Percentiles rank a stretch among this genome's conserved stretches.
phyloP scores from a whole-genome alignment of 2,113 vertebrate species.

The Lasiurus borealis region DNA sequence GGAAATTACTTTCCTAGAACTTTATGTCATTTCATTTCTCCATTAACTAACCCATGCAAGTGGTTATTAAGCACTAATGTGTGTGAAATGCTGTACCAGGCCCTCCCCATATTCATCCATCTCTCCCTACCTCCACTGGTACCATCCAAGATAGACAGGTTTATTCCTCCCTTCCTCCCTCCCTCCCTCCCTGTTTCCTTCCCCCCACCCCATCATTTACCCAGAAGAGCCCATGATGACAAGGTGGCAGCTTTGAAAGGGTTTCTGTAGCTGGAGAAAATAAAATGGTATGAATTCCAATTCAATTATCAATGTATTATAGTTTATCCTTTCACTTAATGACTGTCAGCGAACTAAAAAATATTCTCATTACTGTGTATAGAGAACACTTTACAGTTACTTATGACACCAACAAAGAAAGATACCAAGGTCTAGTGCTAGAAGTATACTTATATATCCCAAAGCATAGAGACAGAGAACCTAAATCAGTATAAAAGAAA shows the following conservation, averaged over 20 bases:
- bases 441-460: conserved; percentile 46
- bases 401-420: conserved; percentile 16
- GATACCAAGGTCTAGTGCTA: neutral
- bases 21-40: neutral
- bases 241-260: conserved; percentile 72
- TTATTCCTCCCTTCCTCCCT: neutral
- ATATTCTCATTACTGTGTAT: conserved; percentile 50
- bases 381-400: conserved; percentile 60
- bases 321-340: conserved; percentile 71
- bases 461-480: neutral
- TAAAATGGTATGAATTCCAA: conserved; percentile 81
- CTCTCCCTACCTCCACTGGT: neutral
- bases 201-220: conserved; percentile 53
- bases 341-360: conserved; percentile 72
- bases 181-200: neutral
- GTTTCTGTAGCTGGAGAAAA: conserved; percentile 69
- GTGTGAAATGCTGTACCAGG: neutral
- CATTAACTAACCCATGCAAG: neutral
- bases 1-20: neutral
- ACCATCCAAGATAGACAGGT: neutral
- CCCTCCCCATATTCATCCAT: neutral
- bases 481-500: conserved; percentile 39
- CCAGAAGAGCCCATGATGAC: conserved; percentile 22
- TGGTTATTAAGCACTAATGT: neutral
- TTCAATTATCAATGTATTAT: conserved; percentile 79